Base-by-base conservation (phyloP, 2,797 vertebrate genomes). In the Mycteria americana region DNA sequence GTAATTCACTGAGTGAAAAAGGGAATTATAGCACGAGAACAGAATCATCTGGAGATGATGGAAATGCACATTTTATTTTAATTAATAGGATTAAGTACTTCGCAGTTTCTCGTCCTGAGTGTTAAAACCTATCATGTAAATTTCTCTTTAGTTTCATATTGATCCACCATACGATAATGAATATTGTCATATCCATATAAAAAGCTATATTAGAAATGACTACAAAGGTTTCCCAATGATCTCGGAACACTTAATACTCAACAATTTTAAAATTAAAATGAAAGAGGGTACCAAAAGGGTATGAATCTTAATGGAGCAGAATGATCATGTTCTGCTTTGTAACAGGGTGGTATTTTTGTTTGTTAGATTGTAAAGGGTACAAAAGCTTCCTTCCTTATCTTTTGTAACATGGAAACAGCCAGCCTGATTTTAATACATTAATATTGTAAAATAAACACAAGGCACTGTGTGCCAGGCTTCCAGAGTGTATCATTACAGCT, bases 61-160 rank as follows among this genome's bases (percentile, higher is more conserved):
- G 62, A 83, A 94, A 41, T 7, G 14, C 4, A 79, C 30, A 81
- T 54, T 87, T 83, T 84, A 83, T 83, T 95, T 92, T 88, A 89
- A 94, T 91, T 89, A 95, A 90, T 92, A 43, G 27, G 24, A 81
- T 94, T 80, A 54, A 84, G 8, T 54, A 39, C 46, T 73, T 80
- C 6, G 0, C 60, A 63, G 64, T 85, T 91, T 62, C 72, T 95
- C 27, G 23, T 43, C 65, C 51, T 45, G 18, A 95, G 13, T 45
- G 65, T 56, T 87, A 67, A 83, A 95, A 73, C 23, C 21, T 39
- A 41, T 69, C 28, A 53, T 27, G 37, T 28, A 76, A 64, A 94
- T 93, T 95, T 85, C 46, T 85, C 84, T 77, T 92, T 73, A 53
- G 39, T 91, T 96, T 97, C 59, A 21, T 64, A 41, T 80, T 59